Evolutionary conservation across 2,113 vertebrate species (phyloP), one percentile per base, ranked within the genome.

Genomic region (Antechinus flavipes): DNA sequence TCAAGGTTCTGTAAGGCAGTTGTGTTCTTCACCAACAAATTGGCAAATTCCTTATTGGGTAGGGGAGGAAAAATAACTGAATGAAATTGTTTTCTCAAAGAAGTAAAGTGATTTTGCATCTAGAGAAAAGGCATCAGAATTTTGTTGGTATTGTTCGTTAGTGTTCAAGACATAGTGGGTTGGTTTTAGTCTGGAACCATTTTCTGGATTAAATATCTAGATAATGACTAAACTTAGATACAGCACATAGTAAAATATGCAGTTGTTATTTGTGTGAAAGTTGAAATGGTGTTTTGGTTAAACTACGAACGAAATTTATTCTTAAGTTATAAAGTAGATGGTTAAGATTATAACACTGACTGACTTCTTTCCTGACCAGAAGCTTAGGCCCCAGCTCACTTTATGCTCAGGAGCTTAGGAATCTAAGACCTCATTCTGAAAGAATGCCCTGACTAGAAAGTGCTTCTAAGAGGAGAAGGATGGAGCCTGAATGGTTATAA

Each of bases 81-180:
- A 97, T 92, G 97, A 97, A 54, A 96, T 47, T 8, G 97, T 94
- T 54, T 93, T 97, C 46, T 96, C 92, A 93, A 93, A 96, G 93
- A 93, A 96, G 93, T 89, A 56, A 95, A 95, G 97, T 89, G 5
- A 58, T 93, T 93, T 98, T 93, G 52, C 96, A 91, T 93, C 55
- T 97, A 96, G 94, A 58, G 61, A 49, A 96, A 95, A 97, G 97
- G 97, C 24, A 98, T 97, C 97, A 98, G 93, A 97, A 96, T 93
- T 97, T 50, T 97, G 94, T 90, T 53, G 94, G 93, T 95, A 98
- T 98, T 98, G 97, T 97, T 97, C 97, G 91, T 98, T 98, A 98
- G 98, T 98, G 98, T 98, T 98, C 98, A 98, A 98, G 98, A 91
- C 96, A 97, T 98, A 98, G 98, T 97, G 98, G 95, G 97, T 42